Conservation (phyloP, 2,888 invertebrate genomes). For the Doris montereyensis region DNA sequence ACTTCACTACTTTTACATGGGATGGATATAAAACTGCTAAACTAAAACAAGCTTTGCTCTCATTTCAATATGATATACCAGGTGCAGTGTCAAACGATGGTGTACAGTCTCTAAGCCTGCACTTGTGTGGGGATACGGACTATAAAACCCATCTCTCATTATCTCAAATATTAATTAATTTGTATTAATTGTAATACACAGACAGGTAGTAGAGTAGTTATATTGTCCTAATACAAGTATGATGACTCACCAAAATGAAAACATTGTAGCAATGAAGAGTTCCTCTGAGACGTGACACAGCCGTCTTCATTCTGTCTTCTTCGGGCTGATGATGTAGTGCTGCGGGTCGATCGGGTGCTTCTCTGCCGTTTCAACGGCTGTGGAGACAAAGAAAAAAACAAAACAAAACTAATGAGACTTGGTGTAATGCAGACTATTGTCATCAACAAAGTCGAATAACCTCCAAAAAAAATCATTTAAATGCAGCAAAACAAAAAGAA, state of each 20-base stretch:
- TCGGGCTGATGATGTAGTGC: constrained; percentile 42
- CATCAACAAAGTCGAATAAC: neutral
- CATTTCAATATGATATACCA: too few species aligned
- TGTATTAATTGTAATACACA: neutral
- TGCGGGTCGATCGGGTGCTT: constrained; percentile 44
- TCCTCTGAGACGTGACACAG: constrained; percentile 63
- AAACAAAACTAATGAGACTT: neutral
- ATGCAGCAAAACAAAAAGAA: neutral
- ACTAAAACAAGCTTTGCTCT: too few species aligned
- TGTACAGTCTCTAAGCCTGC: too few species aligned
- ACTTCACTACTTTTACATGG: too few species aligned
- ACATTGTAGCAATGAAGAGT: constrained; percentile 65
- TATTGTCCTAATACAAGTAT: too few species aligned
- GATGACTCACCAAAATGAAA: constrained; percentile 61
- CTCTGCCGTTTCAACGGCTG: constrained; percentile 50
- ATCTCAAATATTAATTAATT: neutral
- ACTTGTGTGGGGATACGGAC: too few species aligned
- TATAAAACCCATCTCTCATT: too few species aligned
- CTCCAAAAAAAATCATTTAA: neutral
- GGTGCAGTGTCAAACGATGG: too few species aligned
- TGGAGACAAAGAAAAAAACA: constrained; percentile 15
- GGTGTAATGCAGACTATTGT: neutral
- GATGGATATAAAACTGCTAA: too few species aligned
- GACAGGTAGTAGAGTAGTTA: neutral
- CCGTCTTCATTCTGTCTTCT: constrained; percentile 51